These are phyloP conservation scores for Diabrotica undecimpunctata DNA, from an alignment of 1,140 invertebrate species.

Conservation along the genomic window DNA sequence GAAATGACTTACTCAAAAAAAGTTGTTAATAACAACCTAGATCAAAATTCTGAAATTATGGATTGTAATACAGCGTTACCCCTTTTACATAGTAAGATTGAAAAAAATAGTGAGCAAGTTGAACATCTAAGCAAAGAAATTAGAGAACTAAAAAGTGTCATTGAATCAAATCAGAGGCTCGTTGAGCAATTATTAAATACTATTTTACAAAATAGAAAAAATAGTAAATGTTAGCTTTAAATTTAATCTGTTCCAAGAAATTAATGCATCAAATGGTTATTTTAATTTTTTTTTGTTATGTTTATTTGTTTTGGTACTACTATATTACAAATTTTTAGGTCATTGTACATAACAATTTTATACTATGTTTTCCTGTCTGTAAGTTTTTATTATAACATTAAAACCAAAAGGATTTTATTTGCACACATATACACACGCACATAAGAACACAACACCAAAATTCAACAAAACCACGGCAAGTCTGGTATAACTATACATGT, in stretches of 20 bases:
- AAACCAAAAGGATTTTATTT: too few species aligned
- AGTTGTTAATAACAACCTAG: constrained; percentile 58
- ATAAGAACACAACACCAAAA: too few species aligned
- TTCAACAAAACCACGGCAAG: too few species aligned
- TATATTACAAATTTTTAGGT: neutral
- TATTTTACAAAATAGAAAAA: constrained; percentile 23
- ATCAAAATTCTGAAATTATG: constrained; percentile 50
- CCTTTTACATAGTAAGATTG: constrained; percentile 57
- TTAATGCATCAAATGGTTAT: neutral
- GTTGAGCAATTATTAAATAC: constrained; percentile 19
- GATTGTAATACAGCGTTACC: constrained; percentile 51
- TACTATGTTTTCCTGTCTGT: neutral
- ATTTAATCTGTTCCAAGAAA: neutral
- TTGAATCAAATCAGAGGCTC: constrained; percentile 36
- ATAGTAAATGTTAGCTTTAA: constrained; percentile 5
- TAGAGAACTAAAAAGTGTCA: constrained; percentile 54
- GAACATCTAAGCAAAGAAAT: constrained; percentile 59
- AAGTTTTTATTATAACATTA: neutral
- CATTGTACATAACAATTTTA: too few species aligned
- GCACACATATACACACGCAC: too few species aligned
- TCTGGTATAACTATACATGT: too few species aligned
- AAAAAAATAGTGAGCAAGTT: constrained; percentile 59
- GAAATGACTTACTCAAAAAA: constrained; percentile 56
- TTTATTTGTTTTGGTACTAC: neutral
- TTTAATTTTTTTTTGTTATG: neutral